A percentile compares a stretch with the other conserved stretches of the same genome.
phyloP scores from a whole-genome alignment of 92 coral and sea anemone species.

The Phenganax marumi region DNA sequence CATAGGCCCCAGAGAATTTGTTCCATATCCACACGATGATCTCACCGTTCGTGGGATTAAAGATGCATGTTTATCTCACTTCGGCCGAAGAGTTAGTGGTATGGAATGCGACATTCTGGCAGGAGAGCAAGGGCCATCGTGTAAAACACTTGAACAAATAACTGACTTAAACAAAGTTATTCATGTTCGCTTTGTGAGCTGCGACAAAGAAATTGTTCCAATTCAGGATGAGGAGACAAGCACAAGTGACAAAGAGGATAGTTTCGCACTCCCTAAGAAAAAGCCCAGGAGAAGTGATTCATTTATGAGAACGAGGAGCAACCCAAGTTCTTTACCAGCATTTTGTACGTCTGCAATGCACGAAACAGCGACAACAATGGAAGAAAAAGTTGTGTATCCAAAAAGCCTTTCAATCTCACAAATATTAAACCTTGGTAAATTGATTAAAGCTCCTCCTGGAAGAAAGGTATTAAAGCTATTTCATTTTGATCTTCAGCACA shows the following conservation, averaged over 20 bases:
- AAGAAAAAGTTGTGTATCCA: slow-evolving; percentile 11
- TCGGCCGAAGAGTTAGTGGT: slow-evolving; percentile 12
- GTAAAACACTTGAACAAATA: slow-evolving; percentile 20
- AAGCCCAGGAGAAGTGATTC: slow-evolving; percentile 3
- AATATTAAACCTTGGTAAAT: slow-evolving; percentile 11
- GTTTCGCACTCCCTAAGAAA: slow-evolving; percentile 2
- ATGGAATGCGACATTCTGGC: slow-evolving; percentile 26
- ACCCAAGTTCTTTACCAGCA: slow-evolving; percentile 15
- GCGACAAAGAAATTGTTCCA: neutral
- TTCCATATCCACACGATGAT: slow-evolving; percentile 6
- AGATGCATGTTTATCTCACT: slow-evolving; percentile 17
- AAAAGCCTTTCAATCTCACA: slow-evolving; percentile 26
- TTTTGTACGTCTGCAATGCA: neutral
- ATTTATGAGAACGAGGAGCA: neutral
- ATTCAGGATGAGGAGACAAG: neutral
- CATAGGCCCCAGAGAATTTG: slow-evolving; percentile 5
- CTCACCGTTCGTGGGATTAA: neutral
- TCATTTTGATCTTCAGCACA: slow-evolving; percentile 11
- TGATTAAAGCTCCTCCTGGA: slow-evolving; percentile 7
- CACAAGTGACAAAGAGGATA: neutral
- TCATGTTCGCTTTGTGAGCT: slow-evolving; percentile 18
- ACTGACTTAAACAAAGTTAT: slow-evolving; percentile 10
- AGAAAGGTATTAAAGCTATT: slow-evolving; percentile 7
- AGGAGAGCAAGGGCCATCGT: slow-evolving; percentile 14
- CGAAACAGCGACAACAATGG: neutral